Percentiles rank a stretch among this genome's conserved stretches.
These are phyloP conservation scores for Cervus canadensis DNA, from an alignment of 2,113 vertebrate genomes.

Conservation along the genomic window DNA sequence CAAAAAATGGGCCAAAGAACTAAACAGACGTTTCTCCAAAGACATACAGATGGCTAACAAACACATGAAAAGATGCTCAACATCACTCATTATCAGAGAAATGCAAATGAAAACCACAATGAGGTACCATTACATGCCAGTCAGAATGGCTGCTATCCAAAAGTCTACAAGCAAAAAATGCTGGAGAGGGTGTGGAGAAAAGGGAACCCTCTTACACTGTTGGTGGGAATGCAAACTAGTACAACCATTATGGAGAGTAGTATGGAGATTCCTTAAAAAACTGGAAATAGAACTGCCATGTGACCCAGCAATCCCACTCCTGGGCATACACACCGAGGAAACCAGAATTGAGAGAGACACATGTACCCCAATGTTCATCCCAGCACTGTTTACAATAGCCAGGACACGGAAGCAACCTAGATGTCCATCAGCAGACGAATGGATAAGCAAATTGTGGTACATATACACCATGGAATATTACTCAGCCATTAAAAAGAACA, in stretches of 20 bases:
- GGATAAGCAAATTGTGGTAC: neutral
- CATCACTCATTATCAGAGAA: neutral
- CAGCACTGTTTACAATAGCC: neutral
- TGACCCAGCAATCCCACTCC: neutral
- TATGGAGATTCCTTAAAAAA: neutral
- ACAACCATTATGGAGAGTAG: neutral
- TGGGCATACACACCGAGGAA: neutral
- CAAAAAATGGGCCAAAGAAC: neutral
- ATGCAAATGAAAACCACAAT: neutral
- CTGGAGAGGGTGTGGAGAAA: neutral
- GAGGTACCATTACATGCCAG: fast-evolving
- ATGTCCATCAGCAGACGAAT: neutral
- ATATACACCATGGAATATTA: neutral
- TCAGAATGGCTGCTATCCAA: neutral
- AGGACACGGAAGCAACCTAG: neutral
- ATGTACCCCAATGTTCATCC: fast-evolving
- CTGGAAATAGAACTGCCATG: neutral
- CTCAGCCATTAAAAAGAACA: neutral
- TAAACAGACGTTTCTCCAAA: neutral
- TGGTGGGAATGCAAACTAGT: neutral
- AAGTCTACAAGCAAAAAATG: neutral
- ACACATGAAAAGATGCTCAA: neutral
- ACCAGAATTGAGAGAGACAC: neutral
- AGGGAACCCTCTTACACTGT: neutral
- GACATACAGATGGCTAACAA: neutral